Percentiles rank a stretch among this genome's conserved stretches.
These are phyloP conservation scores for Actinia tenebrosa DNA, from an alignment of 64 coral and sea anemone genomes.

Conservation along the genomic window DNA sequence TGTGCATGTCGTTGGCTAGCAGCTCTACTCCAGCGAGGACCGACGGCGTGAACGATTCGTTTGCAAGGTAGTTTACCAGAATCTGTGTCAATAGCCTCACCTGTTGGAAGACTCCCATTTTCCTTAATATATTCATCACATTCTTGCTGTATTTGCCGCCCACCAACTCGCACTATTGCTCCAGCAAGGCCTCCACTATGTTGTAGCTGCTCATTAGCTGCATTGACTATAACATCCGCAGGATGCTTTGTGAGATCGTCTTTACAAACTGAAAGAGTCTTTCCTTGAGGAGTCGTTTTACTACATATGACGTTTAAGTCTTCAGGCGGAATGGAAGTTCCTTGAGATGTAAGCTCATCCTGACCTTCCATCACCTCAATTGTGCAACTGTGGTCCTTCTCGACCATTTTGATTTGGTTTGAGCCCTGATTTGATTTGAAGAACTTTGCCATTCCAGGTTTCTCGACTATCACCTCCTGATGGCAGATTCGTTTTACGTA, in stretches of 20 bases:
- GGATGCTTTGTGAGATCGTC: conserved; percentile 39
- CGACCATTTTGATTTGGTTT: conserved; percentile 22
- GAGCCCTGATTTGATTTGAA: conserved; percentile 24
- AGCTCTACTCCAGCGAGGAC: conserved; percentile 17
- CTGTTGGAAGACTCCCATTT: not conserved
- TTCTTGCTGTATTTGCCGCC: conserved; percentile 29
- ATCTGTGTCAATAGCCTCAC: not conserved
- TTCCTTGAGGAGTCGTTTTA: conserved; percentile 19
- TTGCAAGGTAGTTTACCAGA: conserved; percentile 49
- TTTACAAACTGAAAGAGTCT: conserved; percentile 44
- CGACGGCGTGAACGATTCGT: conserved; percentile 50
- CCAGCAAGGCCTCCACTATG: conserved; percentile 31
- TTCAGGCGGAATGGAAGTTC: not conserved
- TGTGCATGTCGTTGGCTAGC: not conserved
- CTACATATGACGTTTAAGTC: conserved; percentile 30
- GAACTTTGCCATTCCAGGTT: conserved; percentile 60
- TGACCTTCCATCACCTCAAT: not conserved
- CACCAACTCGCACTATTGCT: conserved; percentile 26
- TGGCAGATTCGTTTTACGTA: not conserved
- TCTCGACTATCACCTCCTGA: conserved; percentile 26
- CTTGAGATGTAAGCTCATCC: not conserved
- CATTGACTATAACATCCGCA: conserved; percentile 59
- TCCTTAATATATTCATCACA: not conserved
- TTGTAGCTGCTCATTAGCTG: conserved; percentile 25
- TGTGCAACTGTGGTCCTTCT: conserved; percentile 21